Evolutionary conservation across 30 jellyfish, hydroid and myxozoan genomes (phyloP), one percentile per base, ranked within the genome.

Genomic region (Nemopilema nomurai): DNA sequence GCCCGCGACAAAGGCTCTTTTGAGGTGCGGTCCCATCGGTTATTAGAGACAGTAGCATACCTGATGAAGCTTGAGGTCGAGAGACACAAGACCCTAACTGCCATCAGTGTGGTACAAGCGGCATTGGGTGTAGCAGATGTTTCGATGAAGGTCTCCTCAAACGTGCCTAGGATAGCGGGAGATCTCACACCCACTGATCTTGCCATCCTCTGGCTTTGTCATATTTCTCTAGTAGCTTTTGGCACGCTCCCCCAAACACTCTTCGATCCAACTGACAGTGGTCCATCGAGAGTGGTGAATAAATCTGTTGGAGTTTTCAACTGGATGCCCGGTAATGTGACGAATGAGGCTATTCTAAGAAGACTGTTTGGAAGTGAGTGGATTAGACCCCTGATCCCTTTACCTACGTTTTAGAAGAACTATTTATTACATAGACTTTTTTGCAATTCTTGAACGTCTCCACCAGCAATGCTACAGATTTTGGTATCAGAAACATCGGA

Each of bases 161-260:
- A 65, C 24, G 24, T 85, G 24, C 89, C 86, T n/a, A 92, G 18
- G 51, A 25, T 92, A 19, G 18, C 26, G 17, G 18, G 28, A 13
- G 82, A 87, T 21, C 80, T 92, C n/a, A 33, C 87, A 18, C 52
- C 62, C 16, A 78, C 64, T 16, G 98, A 92, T 68, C 27, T 32
- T 50, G 90, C 68, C n/a, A 28, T 82, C 31, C 83, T 84, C 77
- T 92, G 98, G 98, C 25, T 83, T 41, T 76, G 85, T 28, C 84
- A 1, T 66, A 64, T 92, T 23, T 92, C 96, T 9, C 28, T 87
- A 1, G 69, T 63, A 25, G 96, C 74, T 24, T 83, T 79, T 62
- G 24, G 53, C 22, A 49, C 23, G 76, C 71, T 92, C 51, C 98
- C 97, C 1, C 70, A 66, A 18, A 4, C 33, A 49, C 25, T 92